Base-by-base conservation (phyloP, 1,140 invertebrate species). In the Trachelipus rathkii region DNA sequence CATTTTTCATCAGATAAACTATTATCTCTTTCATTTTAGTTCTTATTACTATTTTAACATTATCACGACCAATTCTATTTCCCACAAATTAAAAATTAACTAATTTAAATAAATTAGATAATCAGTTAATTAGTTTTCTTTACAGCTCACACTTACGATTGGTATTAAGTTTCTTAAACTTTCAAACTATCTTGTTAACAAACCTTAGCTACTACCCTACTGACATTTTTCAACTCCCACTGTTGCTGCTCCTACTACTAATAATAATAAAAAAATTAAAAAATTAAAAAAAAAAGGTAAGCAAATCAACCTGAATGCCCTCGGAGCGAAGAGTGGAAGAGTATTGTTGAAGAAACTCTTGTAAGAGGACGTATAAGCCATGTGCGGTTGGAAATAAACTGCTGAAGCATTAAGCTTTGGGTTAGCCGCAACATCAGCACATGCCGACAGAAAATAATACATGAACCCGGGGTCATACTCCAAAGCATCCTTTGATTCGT, bases 311-410 rank as follows among this genome's bases (percentile, higher is more conserved):
- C 87, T 84, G 82, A 91, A 97, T 0, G 96, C 95, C 84, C 95
- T 88, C 0, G 97, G 96, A 10, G 95, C 97, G 87, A 98, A 99
- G 81, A 95, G 88, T 0, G 94, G 94, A 84, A 98, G 89, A 0
- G 97, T 98, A 84, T 95, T 96, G 85, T 99, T 99, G 86, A 98
- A 98, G 86, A 96, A 96, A 24, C 94, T 95, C 84, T 93, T 88
- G 83, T 97, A 98, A 44, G 95, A 97, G 0, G 96, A 93, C 0
- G 95, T 92, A 83, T 97, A 99, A 0, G 94, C 95, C 85, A 91
- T 92, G 84, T 99, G 96, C 0, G 95, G 94, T 21, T 95, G 91
- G 84, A 97, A 99, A 85, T 97, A 97, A 76, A 98, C 90, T 0
- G 94, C 92, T 84, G 93, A 95, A 71, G 94, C 93, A 86, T 99